phyloP scores from a whole-genome alignment of 1,140 invertebrate genomes.

The Amyelois transitella region DNA sequence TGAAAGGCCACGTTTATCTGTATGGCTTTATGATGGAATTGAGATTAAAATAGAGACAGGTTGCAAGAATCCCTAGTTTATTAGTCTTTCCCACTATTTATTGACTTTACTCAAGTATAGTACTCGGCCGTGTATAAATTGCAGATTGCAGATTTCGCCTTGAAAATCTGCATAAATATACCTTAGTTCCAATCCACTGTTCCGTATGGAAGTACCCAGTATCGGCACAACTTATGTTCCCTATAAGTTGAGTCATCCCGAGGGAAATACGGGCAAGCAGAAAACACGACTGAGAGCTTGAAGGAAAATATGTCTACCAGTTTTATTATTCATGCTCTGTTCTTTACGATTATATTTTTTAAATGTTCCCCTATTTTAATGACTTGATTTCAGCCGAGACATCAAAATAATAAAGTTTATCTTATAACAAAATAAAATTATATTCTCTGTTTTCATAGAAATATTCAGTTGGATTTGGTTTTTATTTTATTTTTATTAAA shows the following conservation, averaged over 20 bases:
- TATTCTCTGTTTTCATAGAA: too few species aligned
- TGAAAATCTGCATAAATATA: constrained; percentile 1
- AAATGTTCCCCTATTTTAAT: not conserved
- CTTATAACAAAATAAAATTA: too few species aligned
- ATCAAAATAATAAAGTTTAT: too few species aligned
- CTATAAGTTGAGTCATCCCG: constrained; percentile 59
- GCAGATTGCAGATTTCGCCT: not conserved
- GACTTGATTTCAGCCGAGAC: too few species aligned
- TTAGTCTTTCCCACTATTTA: too few species aligned
- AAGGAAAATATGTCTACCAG: constrained; percentile 57
- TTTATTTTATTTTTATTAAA: too few species aligned
- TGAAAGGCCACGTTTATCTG: too few species aligned
- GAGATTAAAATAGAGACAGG: too few species aligned
- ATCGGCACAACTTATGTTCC: constrained; percentile 57
- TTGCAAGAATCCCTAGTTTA: too few species aligned
- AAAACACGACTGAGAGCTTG: constrained; percentile 51
- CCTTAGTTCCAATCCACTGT: constrained; percentile 2
- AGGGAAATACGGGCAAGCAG: constrained; percentile 64
- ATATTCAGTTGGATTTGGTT: too few species aligned
- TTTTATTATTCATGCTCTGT: constrained; percentile 40
- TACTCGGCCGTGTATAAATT: not conserved
- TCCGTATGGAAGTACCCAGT: constrained; percentile 18
- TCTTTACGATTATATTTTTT: constrained; percentile 25
- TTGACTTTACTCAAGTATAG: too few species aligned
- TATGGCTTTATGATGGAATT: too few species aligned